Evolutionary conservation across 2,113 vertebrate species (phyloP).

Genomic region (Eulemur macaco): DNA sequence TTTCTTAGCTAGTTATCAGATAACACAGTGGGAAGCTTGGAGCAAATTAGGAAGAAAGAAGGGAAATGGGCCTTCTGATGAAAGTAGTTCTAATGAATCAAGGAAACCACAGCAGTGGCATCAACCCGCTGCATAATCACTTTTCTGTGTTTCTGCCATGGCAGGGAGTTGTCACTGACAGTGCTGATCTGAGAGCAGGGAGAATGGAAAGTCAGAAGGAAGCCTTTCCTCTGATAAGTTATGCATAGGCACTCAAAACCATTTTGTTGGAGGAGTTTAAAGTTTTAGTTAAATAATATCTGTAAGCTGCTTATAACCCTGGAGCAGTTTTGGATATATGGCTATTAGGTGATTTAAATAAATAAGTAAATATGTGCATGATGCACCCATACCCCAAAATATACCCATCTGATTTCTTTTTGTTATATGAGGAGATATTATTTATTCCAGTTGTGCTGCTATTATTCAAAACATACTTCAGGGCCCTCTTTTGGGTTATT

Average conservation of each 20-base stretch:
- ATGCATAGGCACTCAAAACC: neutral
- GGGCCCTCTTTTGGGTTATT: slow-evolving; percentile 1
- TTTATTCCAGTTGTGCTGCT: slow-evolving; percentile 5
- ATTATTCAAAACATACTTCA: neutral
- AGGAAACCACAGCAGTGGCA: neutral
- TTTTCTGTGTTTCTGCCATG: neutral
- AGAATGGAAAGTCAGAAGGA: neutral
- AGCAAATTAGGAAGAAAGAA: slow-evolving; percentile 35
- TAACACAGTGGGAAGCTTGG: slow-evolving; percentile 21
- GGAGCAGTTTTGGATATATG: neutral
- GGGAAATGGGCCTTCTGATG: slow-evolving; percentile 3
- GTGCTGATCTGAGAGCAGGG: neutral
- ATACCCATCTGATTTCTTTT: neutral
- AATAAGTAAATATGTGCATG: neutral
- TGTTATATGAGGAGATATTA: neutral
- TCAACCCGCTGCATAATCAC: neutral
- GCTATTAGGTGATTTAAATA: neutral
- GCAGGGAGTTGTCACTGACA: neutral
- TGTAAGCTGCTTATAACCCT: neutral
- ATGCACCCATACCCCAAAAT: neutral
- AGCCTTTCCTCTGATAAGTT: slow-evolving; percentile 34
- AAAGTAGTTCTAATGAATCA: slow-evolving; percentile 7
- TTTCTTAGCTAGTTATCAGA: slow-evolving; percentile 37
- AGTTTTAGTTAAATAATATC: neutral
- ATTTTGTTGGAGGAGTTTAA: slow-evolving; percentile 13